Evolutionary conservation across 2,113 vertebrate genomes (phyloP), one percentile per base, ranked within the genome.

Genomic region (Myocastor coypus): DNA sequence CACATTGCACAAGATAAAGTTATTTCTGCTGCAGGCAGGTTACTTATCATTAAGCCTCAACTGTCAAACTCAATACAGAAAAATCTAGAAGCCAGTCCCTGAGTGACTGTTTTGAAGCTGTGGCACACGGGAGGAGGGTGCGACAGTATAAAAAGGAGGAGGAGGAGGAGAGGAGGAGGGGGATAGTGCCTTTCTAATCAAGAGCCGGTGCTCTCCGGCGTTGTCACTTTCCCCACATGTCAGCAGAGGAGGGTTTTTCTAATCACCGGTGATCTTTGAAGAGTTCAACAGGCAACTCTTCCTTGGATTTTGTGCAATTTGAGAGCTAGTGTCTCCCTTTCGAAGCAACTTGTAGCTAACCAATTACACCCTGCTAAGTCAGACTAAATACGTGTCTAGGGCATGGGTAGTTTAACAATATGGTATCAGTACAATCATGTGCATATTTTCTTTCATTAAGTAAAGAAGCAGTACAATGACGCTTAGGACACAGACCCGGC

Each of bases 31-130:
- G 55, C 84, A 97, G 87, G 83, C 92, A 92, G 78, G 83, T 93
- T 93, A 96, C 80, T 97, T 97, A 91, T 97, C 94, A 95, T 96
- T 94, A 96, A 95, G 92, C 87, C 37, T 95, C 84, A 89, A 93
- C 90, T 96, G 94, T 97, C 92, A 93, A 97, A 91, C 75, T 96
- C 90, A 97, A 89, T 95, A 92, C 20, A 95, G 83, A 95, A 97
- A 95, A 97, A 92, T 92, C 90, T 95, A 95, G 95, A 96, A 96
- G 68, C 37, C 66, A 86, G 46, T 83, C 55, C 78, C 92, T 85
- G 46, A 95, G 80, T 94, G 87, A 95, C 89, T 96, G 83, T 88
- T 94, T 93, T 97, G 96, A 97, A 96, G 73, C 66, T n/a, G 24
- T 86, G 75, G 40, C 80, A 86, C 84, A 42, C 37, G 46, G 73